phyloP scores from a whole-genome alignment of 2,113 vertebrate species.

The Ophthalmolycus amberensis region DNA sequence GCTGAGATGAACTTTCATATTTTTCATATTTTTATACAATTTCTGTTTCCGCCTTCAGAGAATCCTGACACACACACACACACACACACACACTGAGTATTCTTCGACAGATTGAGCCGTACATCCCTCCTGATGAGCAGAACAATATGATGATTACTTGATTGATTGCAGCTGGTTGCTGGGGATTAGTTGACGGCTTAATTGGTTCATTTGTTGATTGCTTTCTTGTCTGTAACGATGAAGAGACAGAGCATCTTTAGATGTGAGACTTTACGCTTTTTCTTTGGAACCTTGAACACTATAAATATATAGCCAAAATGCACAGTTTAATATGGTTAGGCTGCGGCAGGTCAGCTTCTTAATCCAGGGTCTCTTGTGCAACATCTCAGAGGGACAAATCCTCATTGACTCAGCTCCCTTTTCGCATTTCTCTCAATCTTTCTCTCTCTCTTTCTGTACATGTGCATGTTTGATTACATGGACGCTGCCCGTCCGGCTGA shows the following conservation, averaged over 20 bases:
- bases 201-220: conserved; percentile 25
- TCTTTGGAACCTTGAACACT: not conserved
- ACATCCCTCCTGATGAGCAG: not conserved
- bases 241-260: not conserved
- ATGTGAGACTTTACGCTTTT: not conserved
- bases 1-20: not conserved
- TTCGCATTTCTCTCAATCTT: not conserved
- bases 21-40: not conserved
- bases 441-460: not conserved
- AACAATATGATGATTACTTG: conserved; percentile 17
- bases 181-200: not conserved
- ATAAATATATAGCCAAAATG: not conserved
- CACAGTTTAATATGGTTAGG: not conserved
- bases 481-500: not conserved
- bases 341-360: not conserved
- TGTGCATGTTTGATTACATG: not conserved
- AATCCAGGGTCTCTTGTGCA: not conserved
- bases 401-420: not conserved
- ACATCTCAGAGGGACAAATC: not conserved
- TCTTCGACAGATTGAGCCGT: not conserved
- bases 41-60: not conserved
- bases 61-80: not conserved
- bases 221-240: not conserved
- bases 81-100: not conserved
- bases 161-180: conserved; percentile 22